Evolutionary conservation across 2,888 invertebrate species (phyloP).

Genomic region (Nemotelus nigrinus): DNA sequence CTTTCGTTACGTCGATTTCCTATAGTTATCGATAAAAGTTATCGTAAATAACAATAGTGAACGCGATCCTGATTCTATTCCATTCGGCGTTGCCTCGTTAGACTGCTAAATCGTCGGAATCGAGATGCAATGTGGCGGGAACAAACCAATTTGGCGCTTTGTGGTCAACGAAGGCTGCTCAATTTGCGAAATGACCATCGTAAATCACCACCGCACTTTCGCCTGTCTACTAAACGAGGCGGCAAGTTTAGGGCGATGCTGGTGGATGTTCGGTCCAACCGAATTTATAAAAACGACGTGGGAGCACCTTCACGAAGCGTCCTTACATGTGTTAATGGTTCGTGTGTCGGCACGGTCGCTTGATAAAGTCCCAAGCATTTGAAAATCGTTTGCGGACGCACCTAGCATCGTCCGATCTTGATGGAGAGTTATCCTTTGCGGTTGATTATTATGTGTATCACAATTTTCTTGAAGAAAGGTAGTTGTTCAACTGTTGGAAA

Average conservation of each 20-base stretch:
- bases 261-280: background rate
- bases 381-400: background rate
- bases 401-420: background rate
- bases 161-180: slow-evolving; percentile 28
- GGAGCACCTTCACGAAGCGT: slow-evolving; percentile 17
- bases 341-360: slow-evolving; percentile 29
- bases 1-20: background rate
- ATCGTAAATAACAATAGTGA: slow-evolving; percentile 12
- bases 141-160: slow-evolving; percentile 30
- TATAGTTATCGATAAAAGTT: slow-evolving; percentile 1
- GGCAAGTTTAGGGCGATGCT: background rate
- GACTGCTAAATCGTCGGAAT: background rate
- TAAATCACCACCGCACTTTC: slow-evolving; percentile 25
- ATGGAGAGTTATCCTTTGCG: background rate
- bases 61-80: background rate
- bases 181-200: slow-evolving; percentile 37
- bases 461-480: too few species aligned
- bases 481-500: too few species aligned
- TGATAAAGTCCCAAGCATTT: slow-evolving; percentile 1
- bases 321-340: slow-evolving; percentile 37
- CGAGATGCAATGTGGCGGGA: slow-evolving; percentile 26
- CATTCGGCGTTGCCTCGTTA: too few species aligned
- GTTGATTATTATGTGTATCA: too few species aligned
- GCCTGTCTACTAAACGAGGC: too few species aligned
- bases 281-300: background rate